phyloP scores from a whole-genome alignment of 2,113 vertebrate species.

The Okapia johnstoni region DNA sequence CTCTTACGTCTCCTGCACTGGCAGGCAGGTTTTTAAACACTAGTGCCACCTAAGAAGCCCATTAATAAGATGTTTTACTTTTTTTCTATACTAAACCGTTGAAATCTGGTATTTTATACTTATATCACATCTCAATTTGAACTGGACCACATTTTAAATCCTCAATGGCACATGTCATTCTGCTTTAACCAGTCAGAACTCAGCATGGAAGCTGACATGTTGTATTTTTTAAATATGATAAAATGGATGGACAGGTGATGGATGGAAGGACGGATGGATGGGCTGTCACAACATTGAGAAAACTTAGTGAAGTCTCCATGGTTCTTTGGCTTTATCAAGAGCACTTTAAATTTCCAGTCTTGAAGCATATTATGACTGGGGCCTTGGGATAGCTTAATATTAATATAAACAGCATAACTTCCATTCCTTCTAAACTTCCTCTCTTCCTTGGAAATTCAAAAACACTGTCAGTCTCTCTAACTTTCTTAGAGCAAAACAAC shows the following conservation, averaged over 20 bases:
- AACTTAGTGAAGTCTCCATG: background rate
- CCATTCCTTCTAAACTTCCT: background rate
- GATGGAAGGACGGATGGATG: background rate
- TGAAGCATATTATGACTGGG: background rate
- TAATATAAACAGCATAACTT: background rate
- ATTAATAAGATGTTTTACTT: background rate
- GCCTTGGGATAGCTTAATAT: background rate
- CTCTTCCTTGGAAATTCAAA: constrained; percentile 10
- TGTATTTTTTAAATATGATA: background rate
- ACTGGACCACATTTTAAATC: background rate
- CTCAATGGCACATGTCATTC: background rate
- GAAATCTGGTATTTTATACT: background rate
- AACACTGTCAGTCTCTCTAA: background rate
- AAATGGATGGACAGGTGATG: background rate
- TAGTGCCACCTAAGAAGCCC: background rate
- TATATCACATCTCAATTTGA: background rate
- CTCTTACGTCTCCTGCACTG: background rate
- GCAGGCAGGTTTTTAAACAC: background rate
- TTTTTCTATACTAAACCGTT: background rate
- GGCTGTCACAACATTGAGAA: background rate
- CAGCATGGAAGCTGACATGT: background rate
- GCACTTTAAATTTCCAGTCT: background rate
- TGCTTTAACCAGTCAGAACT: background rate
- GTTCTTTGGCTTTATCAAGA: background rate
- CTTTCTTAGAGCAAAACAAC: background rate